Evolutionary conservation across 1,140 invertebrate genomes (phyloP).

Genomic region (Drosophila santomea): DNA sequence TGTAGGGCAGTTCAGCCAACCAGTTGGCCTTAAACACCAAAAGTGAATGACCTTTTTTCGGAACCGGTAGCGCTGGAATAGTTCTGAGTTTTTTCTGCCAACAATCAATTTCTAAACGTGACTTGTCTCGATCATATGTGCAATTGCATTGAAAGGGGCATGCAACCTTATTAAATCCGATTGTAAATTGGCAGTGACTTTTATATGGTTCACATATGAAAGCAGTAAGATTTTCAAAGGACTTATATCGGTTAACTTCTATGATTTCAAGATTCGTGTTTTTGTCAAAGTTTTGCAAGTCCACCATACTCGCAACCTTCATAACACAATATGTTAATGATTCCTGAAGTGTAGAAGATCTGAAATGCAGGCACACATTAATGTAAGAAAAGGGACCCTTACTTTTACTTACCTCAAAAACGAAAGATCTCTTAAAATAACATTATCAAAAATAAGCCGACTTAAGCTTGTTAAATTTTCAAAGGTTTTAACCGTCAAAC

Average conservation of each 20-base stretch:
- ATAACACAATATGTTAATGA: not conserved
- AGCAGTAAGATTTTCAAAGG: not conserved
- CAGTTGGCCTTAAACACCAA: not conserved
- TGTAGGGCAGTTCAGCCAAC: not conserved
- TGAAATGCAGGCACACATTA: not conserved
- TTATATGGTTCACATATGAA: not conserved
- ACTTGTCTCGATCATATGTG: not conserved
- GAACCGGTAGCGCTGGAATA: constrained; percentile 6
- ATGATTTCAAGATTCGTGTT: constrained; percentile 1
- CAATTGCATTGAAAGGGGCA: constrained; percentile 5
- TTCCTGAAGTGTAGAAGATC: not conserved
- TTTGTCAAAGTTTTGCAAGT: constrained; percentile 1
- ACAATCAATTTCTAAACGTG: not conserved
- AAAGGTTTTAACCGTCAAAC: not conserved
- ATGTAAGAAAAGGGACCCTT: not conserved
- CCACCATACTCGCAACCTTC: not conserved
- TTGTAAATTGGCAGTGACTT: not conserved
- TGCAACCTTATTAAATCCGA: not conserved
- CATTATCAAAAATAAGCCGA: not conserved
- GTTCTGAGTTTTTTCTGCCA: not conserved
- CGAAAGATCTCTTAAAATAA: not conserved
- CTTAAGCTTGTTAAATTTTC: not conserved
- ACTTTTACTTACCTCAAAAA: constrained; percentile 8
- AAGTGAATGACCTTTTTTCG: not conserved
- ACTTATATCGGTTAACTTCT: not conserved